A percentile compares a stretch with the other conserved stretches of the same genome.
Evolutionary conservation across 2,888 invertebrate genomes (phyloP).

Genomic region (Bombylius major): DNA sequence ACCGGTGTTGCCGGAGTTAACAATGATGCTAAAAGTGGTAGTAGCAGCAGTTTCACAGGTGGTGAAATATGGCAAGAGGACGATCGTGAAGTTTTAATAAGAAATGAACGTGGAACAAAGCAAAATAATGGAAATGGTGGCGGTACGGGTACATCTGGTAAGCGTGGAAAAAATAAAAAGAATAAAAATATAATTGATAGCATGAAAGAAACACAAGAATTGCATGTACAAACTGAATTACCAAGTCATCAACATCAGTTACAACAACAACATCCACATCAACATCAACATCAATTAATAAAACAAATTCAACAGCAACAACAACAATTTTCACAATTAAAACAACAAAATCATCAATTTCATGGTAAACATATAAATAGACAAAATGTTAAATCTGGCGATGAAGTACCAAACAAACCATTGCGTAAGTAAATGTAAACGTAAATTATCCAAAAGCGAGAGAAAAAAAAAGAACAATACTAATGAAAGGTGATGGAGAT

Average conservation of each 20-base stretch:
- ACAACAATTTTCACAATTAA: slow-evolving; percentile 7
- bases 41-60: slow-evolving; percentile 27
- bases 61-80: slow-evolving; percentile 70
- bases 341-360: slow-evolving; percentile 26
- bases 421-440: not conserved
- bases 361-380: slow-evolving; percentile 22
- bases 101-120: slow-evolving; percentile 68
- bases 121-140: slow-evolving; percentile 43
- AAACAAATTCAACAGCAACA: slow-evolving; percentile 1
- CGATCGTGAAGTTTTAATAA: slow-evolving; percentile 65
- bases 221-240: not conserved
- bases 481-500: no score
- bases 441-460: no score
- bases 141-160: slow-evolving; percentile 18
- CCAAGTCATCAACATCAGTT: not conserved
- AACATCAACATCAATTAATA: slow-evolving; percentile 4
- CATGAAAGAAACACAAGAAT: slow-evolving; percentile 1
- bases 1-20: slow-evolving; percentile 11
- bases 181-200: slow-evolving; percentile 15
- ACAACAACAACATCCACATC: not conserved
- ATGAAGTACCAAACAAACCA: not conserved
- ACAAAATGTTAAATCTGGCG: slow-evolving; percentile 7
- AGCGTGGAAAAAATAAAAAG: slow-evolving; percentile 28
- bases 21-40: slow-evolving; percentile 28
- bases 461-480: no score